These are phyloP conservation scores for Pavo muticus DNA, from an alignment of 2,113 vertebrate species.

Conservation along the genomic window DNA sequence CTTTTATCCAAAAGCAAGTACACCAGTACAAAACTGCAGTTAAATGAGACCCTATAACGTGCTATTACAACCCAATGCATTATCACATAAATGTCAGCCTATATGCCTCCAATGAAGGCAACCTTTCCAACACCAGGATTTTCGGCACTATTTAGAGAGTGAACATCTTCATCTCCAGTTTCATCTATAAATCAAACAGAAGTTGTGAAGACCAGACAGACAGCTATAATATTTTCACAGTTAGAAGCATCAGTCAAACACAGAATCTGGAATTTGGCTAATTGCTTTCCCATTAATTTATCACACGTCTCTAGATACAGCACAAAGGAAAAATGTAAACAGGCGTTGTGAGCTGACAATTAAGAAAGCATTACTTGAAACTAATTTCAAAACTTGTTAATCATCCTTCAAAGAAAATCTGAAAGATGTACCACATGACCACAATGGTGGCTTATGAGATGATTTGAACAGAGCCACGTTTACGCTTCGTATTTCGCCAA, in stretches of 20 bases:
- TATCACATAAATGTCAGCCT: background rate
- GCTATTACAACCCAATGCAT: background rate
- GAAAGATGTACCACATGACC: background rate
- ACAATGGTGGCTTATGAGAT: background rate
- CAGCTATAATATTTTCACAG: background rate
- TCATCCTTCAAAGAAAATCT: background rate
- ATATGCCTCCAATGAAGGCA: background rate
- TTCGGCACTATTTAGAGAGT: background rate
- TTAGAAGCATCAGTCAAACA: background rate
- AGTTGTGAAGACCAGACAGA: conserved; percentile 20
- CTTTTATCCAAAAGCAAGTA: background rate
- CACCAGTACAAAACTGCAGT: background rate
- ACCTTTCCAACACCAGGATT: background rate
- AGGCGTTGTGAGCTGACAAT: background rate
- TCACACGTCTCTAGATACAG: background rate
- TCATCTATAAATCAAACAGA: background rate
- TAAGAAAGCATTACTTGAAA: conserved; percentile 2
- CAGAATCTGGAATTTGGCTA: background rate
- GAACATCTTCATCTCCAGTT: background rate
- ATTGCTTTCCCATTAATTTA: conserved; percentile 37
- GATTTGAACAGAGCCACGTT: background rate
- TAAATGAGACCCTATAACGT: background rate
- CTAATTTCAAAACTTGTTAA: background rate
- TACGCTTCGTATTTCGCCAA: background rate
- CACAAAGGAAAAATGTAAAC: background rate